A percentile compares a stretch with the other conserved stretches of the same genome.
These are phyloP conservation scores for Procambarus virginalis DNA, from an alignment of 1,140 invertebrate genomes.

Conservation along the genomic window DNA sequence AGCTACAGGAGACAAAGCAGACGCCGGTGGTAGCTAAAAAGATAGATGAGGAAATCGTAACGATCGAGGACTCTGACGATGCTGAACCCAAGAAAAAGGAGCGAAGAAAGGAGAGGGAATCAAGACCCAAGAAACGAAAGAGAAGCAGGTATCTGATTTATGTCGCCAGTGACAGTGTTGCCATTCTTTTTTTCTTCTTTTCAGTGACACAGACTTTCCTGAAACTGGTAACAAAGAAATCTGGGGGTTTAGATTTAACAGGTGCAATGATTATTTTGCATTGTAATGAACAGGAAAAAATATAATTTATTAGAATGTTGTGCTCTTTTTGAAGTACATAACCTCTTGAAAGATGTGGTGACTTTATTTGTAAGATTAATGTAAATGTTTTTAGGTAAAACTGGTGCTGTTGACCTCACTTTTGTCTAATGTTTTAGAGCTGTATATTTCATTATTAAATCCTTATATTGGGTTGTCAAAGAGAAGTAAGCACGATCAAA, in stretches of 20 bases:
- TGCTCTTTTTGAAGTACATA: background rate
- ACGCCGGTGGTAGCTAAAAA: background rate
- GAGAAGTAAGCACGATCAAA: background rate
- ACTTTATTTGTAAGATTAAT: background rate
- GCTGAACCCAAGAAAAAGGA: constrained; percentile 72
- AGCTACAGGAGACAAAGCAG: background rate
- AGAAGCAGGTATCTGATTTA: constrained; percentile 72
- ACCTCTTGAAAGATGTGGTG: background rate
- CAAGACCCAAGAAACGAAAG: constrained; percentile 68
- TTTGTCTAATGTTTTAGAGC: no score
- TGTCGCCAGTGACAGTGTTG: constrained; percentile 35
- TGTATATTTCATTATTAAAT: no score
- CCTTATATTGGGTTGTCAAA: background rate
- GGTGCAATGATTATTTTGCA: background rate
- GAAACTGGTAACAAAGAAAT: constrained; percentile 61
- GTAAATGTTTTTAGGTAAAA: background rate
- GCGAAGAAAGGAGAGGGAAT: constrained; percentile 73
- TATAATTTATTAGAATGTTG: background rate
- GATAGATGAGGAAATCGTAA: constrained; percentile 43
- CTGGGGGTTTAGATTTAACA: constrained; percentile 12
- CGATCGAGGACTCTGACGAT: constrained; percentile 71
- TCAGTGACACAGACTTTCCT: constrained; percentile 39
- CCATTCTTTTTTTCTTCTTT: constrained; percentile 3
- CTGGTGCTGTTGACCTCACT: background rate
- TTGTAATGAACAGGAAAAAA: background rate